Conservation (phyloP, 1,140 invertebrate species). For the Galleria mellonella region DNA sequence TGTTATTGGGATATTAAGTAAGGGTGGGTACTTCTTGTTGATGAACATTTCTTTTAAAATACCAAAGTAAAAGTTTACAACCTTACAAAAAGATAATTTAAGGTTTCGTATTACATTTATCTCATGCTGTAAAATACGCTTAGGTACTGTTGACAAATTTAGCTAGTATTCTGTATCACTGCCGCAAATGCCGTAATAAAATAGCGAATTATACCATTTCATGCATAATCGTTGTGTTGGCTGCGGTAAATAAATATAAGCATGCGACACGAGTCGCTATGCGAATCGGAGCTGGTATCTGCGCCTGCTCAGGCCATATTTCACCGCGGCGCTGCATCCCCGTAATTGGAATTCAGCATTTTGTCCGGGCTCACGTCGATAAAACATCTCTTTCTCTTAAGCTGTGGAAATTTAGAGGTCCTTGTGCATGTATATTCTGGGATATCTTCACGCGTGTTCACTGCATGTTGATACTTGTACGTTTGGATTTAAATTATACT, state of each 20-base stretch:
- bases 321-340: constrained; percentile 15
- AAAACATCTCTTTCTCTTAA: constrained; percentile 20
- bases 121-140: no score
- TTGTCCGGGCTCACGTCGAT: constrained; percentile 18
- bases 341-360: constrained; percentile 25
- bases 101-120: no score
- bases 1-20: no score
- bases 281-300: constrained; percentile 4
- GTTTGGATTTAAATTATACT: neutral
- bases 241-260: no score
- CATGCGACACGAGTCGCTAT: neutral
- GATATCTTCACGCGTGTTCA: neutral
- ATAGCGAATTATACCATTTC: no score
- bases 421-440: neutral
- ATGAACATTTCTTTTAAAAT: no score
- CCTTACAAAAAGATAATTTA: no score
- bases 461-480: neutral
- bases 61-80: no score
- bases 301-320: constrained; percentile 18
- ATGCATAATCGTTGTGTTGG: no score
- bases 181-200: no score
- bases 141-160: no score
- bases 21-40: no score
- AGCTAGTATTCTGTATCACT: neutral
- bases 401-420: neutral